These are phyloP conservation scores for Orchesella flavescens DNA, from an alignment of 2,888 invertebrate genomes.

Conservation along the genomic window DNA sequence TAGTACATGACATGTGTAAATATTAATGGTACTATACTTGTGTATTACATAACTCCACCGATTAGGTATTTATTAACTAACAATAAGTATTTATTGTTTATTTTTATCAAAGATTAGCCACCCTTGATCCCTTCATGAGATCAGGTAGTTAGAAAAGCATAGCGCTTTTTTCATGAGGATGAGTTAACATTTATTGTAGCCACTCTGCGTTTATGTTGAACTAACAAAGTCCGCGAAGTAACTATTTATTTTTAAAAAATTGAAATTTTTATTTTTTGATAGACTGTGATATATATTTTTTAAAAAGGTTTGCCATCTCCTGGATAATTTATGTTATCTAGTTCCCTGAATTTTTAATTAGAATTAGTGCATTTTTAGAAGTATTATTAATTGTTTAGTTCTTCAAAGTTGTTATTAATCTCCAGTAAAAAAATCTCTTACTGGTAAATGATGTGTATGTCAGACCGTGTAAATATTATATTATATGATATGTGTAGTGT, in stretches of 20 bases:
- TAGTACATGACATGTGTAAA: slow-evolving; percentile 2
- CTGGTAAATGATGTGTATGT: slow-evolving; percentile 13
- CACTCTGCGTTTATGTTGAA: slow-evolving; percentile 48
- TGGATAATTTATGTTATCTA: no score
- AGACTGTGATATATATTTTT: slow-evolving; percentile 62
- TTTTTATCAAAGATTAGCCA: no score
- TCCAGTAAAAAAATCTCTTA: no score
- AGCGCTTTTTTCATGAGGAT: background rate
- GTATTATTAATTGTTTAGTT: no score
- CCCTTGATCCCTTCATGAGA: no score
- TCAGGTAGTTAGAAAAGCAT: background rate
- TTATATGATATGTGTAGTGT: slow-evolving; percentile 18
- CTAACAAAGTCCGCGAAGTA: slow-evolving; percentile 53
- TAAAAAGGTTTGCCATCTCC: slow-evolving; percentile 11
- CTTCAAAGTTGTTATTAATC: no score
- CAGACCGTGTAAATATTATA: slow-evolving; percentile 15
- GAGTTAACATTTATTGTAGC: background rate
- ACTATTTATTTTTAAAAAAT: slow-evolving; percentile 51
- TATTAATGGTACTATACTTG: slow-evolving; percentile 23
- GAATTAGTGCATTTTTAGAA: no score
- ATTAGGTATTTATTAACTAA: background rate
- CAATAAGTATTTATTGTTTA: no score
- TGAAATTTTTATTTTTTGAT: slow-evolving; percentile 49
- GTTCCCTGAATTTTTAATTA: no score
- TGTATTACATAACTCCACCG: slow-evolving; percentile 1